Percentiles rank a stretch among this genome's conserved stretches.
These are phyloP conservation scores for Escarpia spicata DNA, from an alignment of 2,888 invertebrate species.

Conservation along the genomic window DNA sequence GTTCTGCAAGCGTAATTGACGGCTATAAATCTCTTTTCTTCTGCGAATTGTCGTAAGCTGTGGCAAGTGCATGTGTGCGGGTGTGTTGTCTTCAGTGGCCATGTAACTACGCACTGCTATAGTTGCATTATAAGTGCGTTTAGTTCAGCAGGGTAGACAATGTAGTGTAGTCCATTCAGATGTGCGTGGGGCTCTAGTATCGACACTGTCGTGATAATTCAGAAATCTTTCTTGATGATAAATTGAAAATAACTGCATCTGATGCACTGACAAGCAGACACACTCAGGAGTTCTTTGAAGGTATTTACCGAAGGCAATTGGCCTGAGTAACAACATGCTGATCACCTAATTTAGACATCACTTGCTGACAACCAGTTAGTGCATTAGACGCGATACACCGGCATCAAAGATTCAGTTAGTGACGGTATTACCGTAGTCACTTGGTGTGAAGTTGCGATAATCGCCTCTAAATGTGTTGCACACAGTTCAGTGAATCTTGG, in stretches of 20 bases:
- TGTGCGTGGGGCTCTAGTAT: not conserved
- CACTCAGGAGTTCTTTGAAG: not conserved
- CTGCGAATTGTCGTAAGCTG: not conserved
- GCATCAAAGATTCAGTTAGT: constrained; percentile 3
- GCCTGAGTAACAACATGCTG: not conserved
- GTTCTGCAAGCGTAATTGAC: not conserved
- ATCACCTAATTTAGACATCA: not conserved
- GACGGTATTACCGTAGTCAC: not conserved
- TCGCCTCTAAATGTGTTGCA: not conserved
- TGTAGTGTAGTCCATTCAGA: not conserved
- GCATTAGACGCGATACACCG: not conserved
- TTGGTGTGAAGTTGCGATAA: constrained; percentile 2
- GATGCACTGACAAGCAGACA: not conserved
- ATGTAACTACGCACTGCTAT: not conserved
- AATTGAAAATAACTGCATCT: not conserved
- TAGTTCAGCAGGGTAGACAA: not conserved
- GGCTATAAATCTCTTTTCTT: not conserved
- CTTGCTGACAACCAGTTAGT: not conserved
- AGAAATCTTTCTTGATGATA: not conserved
- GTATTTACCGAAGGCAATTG: not conserved
- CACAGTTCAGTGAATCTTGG: not conserved
- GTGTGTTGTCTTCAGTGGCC: not conserved
- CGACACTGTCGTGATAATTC: not conserved
- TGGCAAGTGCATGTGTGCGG: not conserved
- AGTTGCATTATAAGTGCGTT: too few relatives aligned